Conservation (phyloP, 2,797 vertebrate species). For the Phoeniculus purpureus region DNA sequence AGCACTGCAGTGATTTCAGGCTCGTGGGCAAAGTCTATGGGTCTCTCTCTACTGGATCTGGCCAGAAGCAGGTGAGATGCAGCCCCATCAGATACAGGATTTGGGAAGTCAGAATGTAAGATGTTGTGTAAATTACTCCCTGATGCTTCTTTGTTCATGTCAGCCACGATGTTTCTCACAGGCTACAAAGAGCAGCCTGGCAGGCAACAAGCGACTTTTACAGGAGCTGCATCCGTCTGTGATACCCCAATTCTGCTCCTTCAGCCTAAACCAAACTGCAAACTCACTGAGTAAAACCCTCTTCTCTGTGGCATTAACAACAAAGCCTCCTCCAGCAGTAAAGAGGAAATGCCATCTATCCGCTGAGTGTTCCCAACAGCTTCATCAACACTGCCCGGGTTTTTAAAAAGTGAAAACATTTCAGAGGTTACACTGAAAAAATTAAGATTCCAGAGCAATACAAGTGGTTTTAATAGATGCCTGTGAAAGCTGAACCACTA, state of each 20-base stretch:
- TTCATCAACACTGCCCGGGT: neutral
- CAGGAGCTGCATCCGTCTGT: neutral
- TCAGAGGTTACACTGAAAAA: neutral
- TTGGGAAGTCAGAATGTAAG: neutral
- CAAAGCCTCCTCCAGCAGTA: neutral
- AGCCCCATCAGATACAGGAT: neutral
- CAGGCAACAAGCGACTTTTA: neutral
- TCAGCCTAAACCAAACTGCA: neutral
- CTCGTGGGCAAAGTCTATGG: neutral
- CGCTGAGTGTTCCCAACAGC: neutral
- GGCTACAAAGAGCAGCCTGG: neutral
- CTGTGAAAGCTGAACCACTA: neutral
- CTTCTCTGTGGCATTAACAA: neutral
- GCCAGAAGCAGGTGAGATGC: neutral
- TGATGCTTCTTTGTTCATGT: neutral
- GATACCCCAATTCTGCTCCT: neutral
- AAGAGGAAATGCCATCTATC: neutral
- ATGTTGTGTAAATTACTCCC: neutral
- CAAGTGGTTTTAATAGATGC: neutral
- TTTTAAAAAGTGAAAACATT: neutral
- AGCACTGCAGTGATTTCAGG: neutral
- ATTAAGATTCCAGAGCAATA: neutral
- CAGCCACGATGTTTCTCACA: rapidly evolving
- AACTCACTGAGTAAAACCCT: neutral
- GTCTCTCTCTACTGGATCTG: neutral